These are phyloP conservation scores for Semicossyphus pulcher DNA, from an alignment of 2,113 vertebrate genomes.

Conservation along the genomic window DNA sequence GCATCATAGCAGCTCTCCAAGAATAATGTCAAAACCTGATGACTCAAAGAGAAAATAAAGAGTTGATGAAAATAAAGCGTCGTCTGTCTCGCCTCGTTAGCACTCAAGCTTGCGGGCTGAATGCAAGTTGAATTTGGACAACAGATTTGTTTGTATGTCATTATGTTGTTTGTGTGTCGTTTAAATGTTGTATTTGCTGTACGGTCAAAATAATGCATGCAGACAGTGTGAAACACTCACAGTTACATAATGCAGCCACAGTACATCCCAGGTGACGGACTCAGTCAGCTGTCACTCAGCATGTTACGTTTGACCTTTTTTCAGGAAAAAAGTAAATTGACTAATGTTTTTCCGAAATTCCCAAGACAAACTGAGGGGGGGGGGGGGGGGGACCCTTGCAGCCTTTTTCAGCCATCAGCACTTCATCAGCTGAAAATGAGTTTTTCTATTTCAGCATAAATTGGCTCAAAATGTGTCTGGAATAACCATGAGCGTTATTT, in stretches of 20 bases:
- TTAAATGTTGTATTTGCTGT: constrained; percentile 13
- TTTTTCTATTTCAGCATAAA: constrained; percentile 12
- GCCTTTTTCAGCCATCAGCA: constrained; percentile 35
- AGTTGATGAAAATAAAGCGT: constrained; percentile 63
- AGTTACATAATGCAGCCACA: neutral
- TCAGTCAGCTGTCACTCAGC: constrained; percentile 35
- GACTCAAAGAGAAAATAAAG: constrained; percentile 75
- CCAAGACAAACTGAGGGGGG: constrained; percentile 23
- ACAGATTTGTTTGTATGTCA: constrained; percentile 7
- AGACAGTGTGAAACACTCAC: constrained; percentile 9
- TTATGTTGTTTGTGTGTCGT: constrained; percentile 19
- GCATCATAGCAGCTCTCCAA: constrained; percentile 73
- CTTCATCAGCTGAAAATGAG: constrained; percentile 22
- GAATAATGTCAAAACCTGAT: constrained; percentile 74
- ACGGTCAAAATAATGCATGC: constrained; percentile 11
- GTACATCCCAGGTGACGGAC: neutral
- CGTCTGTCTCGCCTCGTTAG: constrained; percentile 51
- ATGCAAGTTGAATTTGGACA: constrained; percentile 34
- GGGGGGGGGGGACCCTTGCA: no score
- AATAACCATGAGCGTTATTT: no score
- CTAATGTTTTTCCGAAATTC: constrained; percentile 25
- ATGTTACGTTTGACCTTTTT: constrained; percentile 1
- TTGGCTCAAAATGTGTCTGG: constrained; percentile 17
- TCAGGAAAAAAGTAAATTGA: constrained; percentile 4
- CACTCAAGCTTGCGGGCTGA: constrained; percentile 8